Percentiles rank a stretch among this genome's conserved stretches.
Evolutionary conservation across 2,888 invertebrate species (phyloP).

Genomic region (Sussaba pulchella): DNA sequence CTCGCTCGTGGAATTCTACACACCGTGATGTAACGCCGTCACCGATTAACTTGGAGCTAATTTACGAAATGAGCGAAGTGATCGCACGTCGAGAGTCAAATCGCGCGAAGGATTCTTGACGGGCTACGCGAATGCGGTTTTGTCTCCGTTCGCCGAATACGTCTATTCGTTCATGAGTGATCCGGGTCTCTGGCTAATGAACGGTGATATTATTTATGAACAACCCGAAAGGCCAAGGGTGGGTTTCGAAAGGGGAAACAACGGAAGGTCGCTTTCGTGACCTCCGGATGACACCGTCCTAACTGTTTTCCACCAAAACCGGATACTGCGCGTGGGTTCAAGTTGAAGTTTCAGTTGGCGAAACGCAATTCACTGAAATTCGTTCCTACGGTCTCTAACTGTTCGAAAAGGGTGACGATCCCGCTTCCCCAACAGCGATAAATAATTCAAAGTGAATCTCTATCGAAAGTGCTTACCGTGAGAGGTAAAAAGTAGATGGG

Average conservation of each 20-base stretch:
- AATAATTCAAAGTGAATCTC: constrained; percentile 60
- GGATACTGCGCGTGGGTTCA: constrained; percentile 40
- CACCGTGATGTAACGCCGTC: constrained; percentile 73
- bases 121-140: constrained; percentile 52
- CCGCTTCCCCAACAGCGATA: constrained; percentile 39
- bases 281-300: constrained; percentile 35
- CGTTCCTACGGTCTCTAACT: background rate
- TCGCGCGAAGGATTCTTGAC: constrained; percentile 6
- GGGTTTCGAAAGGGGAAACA: constrained; percentile 13
- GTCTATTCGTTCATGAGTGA: constrained; percentile 52
- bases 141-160: constrained; percentile 47
- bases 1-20: constrained; percentile 68
- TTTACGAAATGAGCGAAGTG: constrained; percentile 73
- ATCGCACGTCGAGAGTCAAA: background rate
- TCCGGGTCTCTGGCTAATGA: constrained; percentile 58
- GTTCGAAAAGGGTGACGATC: constrained; percentile 51
- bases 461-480: constrained; percentile 13
- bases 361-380: too few species aligned
- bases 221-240: constrained; percentile 41
- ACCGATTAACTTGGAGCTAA: constrained; percentile 80
- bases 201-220: constrained; percentile 69
- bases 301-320: constrained; percentile 35
- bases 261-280: constrained; percentile 36
- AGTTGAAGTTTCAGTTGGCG: constrained; percentile 63
- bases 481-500: background rate